phyloP scores from a whole-genome alignment of 2,113 vertebrate species.

The Raja brachyura region DNA sequence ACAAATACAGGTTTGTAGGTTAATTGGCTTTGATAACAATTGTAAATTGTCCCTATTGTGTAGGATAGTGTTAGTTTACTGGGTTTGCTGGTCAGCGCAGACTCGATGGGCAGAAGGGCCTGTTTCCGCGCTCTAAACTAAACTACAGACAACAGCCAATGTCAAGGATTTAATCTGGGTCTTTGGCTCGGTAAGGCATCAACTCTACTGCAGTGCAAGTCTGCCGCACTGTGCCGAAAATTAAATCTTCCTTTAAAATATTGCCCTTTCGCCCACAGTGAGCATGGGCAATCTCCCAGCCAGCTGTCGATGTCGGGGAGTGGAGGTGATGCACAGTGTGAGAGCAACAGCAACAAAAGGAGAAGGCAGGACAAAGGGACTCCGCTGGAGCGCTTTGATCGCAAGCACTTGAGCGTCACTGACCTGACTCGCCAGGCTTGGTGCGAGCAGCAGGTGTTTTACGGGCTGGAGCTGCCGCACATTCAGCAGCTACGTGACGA shows the following conservation, averaged over 20 bases:
- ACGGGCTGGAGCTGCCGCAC: slow-evolving; percentile 50
- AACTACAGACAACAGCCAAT: too few species aligned
- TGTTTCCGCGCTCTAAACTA: too few species aligned
- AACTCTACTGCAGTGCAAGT: too few species aligned
- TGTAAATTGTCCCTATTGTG: too few species aligned
- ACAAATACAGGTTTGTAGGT: too few species aligned
- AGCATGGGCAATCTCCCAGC: not conserved
- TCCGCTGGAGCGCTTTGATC: slow-evolving; percentile 52
- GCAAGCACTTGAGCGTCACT: slow-evolving; percentile 56
- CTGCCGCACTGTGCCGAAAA: too few species aligned
- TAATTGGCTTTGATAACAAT: too few species aligned
- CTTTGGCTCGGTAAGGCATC: too few species aligned
- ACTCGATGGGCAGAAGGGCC: too few species aligned
- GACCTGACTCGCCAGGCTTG: slow-evolving; percentile 58
- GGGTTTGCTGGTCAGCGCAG: too few species aligned
- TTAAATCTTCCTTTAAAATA: not conserved
- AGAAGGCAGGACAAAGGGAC: slow-evolving; percentile 10
- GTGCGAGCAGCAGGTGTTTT: slow-evolving; percentile 62
- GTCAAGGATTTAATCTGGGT: too few species aligned
- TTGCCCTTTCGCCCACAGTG: not conserved
- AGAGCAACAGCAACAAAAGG: slow-evolving; percentile 38
- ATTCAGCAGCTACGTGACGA: slow-evolving; percentile 45
- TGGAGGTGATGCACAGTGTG: not conserved
- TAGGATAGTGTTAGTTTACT: too few species aligned
- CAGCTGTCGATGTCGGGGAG: not conserved